Evolutionary conservation across 2,888 invertebrate species (phyloP).

Genomic region (Petrolisthes manimaculis): DNA sequence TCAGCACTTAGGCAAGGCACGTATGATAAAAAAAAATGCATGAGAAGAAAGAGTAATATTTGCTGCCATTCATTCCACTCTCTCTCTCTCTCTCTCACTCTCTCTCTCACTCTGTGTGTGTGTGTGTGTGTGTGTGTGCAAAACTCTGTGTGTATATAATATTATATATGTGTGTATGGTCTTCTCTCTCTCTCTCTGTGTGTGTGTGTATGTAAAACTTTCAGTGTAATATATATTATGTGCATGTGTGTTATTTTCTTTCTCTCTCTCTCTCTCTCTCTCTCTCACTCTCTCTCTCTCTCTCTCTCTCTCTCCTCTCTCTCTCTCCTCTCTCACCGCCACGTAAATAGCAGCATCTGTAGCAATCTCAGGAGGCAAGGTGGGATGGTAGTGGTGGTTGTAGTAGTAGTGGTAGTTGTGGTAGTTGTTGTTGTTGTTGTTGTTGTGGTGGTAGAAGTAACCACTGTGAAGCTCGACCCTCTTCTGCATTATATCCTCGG

Average conservation of each 20-base stretch:
- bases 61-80: not conserved
- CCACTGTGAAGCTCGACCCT: too few species aligned
- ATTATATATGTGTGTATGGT: too few species aligned
- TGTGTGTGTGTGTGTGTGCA: too few species aligned
- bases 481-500: too few species aligned
- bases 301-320: not conserved
- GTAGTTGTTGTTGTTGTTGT: not conserved
- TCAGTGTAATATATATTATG: not conserved
- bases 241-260: not conserved
- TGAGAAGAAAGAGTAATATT: too few species aligned
- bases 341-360: conserved; percentile 55
- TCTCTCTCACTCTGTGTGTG: not conserved
- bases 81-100: not conserved
- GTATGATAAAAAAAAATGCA: too few species aligned
- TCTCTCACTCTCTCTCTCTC: not conserved
- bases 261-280: not conserved
- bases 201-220: not conserved
- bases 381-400: conserved; percentile 37
- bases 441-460: too few species aligned
- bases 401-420: not conserved
- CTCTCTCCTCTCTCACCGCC: conserved; percentile 29
- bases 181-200: not conserved
- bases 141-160: too few species aligned
- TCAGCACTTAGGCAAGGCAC: too few species aligned
- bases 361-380: conserved; percentile 55